phyloP scores from a whole-genome alignment of 2,888 invertebrate genomes.

The Leucophenga montana region DNA sequence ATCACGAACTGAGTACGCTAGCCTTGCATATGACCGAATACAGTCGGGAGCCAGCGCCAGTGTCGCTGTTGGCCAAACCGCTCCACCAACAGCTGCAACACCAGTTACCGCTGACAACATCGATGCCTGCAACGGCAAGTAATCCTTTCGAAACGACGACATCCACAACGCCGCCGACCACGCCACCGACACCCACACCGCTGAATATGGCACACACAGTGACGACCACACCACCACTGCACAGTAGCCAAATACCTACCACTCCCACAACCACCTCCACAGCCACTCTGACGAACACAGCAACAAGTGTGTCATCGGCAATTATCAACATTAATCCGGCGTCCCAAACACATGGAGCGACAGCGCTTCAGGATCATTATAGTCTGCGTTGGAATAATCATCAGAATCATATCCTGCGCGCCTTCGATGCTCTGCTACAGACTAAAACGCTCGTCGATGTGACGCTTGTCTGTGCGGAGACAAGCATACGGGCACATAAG shows the following conservation, averaged over 20 bases:
- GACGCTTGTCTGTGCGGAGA: constrained; percentile 90
- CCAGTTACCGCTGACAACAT: constrained; percentile 29
- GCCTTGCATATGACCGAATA: constrained; percentile 60
- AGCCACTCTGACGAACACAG: constrained; percentile 43
- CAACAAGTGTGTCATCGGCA: constrained; percentile 7
- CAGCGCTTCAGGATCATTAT: constrained; percentile 83
- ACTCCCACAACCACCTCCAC: constrained; percentile 28
- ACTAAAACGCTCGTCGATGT: constrained; percentile 92
- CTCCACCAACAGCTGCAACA: constrained; percentile 28
- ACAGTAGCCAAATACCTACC: background rate
- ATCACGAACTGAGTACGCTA: constrained; percentile 59
- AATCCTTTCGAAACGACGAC: constrained; percentile 3
- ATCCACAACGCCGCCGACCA: constrained; percentile 34
- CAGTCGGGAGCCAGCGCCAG: constrained; percentile 50
- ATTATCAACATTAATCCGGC: background rate
- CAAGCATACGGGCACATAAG: constrained; percentile 90
- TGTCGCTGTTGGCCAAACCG: constrained; percentile 54
- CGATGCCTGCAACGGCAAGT: constrained; percentile 3
- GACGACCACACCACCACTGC: background rate
- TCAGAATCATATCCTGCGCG: constrained; percentile 88
- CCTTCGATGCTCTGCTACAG: constrained; percentile 90
- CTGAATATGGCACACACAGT: background rate
- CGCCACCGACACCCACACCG: constrained; percentile 10
- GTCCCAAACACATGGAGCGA: constrained; percentile 53
- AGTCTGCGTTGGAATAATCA: constrained; percentile 96